These are phyloP conservation scores for Macrophya alboannulata DNA, from an alignment of 2,888 invertebrate species.

Conservation along the genomic window DNA sequence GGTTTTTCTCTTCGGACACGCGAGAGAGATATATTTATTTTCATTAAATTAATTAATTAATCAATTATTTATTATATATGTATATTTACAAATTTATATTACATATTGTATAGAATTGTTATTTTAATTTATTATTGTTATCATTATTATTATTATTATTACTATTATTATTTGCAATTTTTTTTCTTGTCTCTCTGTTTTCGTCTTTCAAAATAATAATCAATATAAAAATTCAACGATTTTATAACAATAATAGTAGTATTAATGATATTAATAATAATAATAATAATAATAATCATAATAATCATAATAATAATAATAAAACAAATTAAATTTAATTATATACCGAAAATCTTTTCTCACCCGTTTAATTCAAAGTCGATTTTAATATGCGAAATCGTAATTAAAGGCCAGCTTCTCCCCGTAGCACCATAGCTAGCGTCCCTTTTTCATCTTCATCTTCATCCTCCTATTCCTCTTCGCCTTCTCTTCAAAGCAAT, in stretches of 20 bases:
- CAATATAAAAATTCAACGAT: not conserved
- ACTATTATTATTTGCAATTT: not conserved
- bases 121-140: not conserved
- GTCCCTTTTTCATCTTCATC: conserved; percentile 48
- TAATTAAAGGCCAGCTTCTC: not conserved
- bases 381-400: conserved; percentile 24
- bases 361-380: conserved; percentile 57
- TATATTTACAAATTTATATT: conserved; percentile 32
- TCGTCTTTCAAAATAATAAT: not conserved
- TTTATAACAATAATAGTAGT: not conserved
- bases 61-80: conserved; percentile 17
- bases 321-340: conserved; percentile 3
- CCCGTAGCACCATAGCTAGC: not conserved
- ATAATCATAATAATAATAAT: not conserved
- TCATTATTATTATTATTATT: too few relatives aligned
- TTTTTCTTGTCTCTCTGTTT: not conserved
- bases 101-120: not conserved
- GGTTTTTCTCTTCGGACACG: not conserved
- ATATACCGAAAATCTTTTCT: not conserved
- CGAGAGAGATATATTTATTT: not conserved
- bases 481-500: not conserved
- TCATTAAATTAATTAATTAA: not conserved
- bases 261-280: not conserved
- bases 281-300: not conserved
- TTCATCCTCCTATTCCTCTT: conserved; percentile 28